A percentile compares a stretch with the other conserved stretches of the same genome.
These are phyloP conservation scores for Staurois parvus DNA, from an alignment of 2,797 vertebrate genomes.

Conservation along the genomic window DNA sequence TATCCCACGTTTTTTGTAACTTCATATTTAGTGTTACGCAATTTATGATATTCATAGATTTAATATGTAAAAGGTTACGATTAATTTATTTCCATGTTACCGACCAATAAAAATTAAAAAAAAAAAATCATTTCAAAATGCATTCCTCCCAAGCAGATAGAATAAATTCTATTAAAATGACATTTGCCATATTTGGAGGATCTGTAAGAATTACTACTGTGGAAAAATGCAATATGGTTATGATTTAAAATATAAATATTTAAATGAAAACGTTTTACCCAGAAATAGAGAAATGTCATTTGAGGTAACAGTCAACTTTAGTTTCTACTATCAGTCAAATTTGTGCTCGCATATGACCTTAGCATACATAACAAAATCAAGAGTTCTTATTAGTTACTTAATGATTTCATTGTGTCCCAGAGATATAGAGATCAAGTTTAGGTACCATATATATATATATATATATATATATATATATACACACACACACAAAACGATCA, in stretches of 20 bases:
- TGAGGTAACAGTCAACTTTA: constrained; percentile 29
- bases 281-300: constrained; percentile 21
- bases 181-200: constrained; percentile 41
- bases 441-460: too few relatives aligned
- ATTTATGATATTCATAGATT: neutral
- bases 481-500: too few relatives aligned
- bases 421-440: too few relatives aligned
- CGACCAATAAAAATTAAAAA: neutral
- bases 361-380: neutral
- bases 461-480: too few relatives aligned
- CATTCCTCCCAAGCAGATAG: constrained; percentile 15
- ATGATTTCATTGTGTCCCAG: neutral
- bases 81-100: neutral
- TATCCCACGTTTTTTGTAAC: neutral
- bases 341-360: neutral
- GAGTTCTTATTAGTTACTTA: neutral
- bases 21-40: neutral
- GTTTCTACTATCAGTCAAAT: neutral
- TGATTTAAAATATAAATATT: constrained; percentile 48
- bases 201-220: constrained; percentile 1
- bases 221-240: constrained; percentile 30
- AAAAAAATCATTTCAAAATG: neutral
- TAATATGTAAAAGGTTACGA: neutral
- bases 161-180: constrained; percentile 23
- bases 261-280: constrained; percentile 23